Evolutionary conservation across 2,113 vertebrate species (phyloP), one percentile per base, ranked within the genome.

Genomic region (Panurus biarmicus): DNA sequence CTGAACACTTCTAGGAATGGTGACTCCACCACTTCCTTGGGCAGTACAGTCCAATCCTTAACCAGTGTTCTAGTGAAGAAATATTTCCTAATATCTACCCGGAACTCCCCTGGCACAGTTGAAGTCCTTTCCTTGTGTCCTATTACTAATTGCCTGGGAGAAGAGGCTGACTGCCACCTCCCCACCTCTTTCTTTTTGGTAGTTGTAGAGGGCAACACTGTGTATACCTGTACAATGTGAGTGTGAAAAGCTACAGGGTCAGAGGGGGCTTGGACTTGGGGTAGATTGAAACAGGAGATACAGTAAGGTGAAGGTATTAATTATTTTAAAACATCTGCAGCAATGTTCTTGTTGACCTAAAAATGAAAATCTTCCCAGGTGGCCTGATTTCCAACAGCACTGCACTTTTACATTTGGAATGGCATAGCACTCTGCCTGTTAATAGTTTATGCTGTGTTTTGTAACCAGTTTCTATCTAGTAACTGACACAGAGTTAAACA

Each of bases 221-320:
- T 54, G 12, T 69, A 16, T 42, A 35, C 26, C 8, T 70, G 12
- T 28, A 24, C 20, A 45, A 4, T 1, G 4, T 6, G n/a, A 77
- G 15, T 0, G 2, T 71, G 61, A 36, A 54, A 66, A 60, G 13
- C 72, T 54, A 14, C 0, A 0, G 21, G 10, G 19, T 58, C 26
- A 48, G 29, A 50, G 48, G 42, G 12, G 19, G 40, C 56, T 83
- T 66, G 17, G 57, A 48, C 35, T 22, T 3, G 0, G 24, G 17
- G 14, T 71, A 18, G 6, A 3, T 28, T 80, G 58, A 77, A 66
- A 48, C 15, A 64, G 15, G 21, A 33, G 10, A 18, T 66, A 24
- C 25, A 86, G 60, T 58, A 42, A 66, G 53, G 69, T 36, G 17
- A 71, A 86, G 20, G 5, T 60, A 35, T 61, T 90, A 29, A 23